Percentiles rank a stretch among this genome's conserved stretches.
phyloP scores from a whole-genome alignment of 2,888 invertebrate genomes.

The Drosophila kanekoi region DNA sequence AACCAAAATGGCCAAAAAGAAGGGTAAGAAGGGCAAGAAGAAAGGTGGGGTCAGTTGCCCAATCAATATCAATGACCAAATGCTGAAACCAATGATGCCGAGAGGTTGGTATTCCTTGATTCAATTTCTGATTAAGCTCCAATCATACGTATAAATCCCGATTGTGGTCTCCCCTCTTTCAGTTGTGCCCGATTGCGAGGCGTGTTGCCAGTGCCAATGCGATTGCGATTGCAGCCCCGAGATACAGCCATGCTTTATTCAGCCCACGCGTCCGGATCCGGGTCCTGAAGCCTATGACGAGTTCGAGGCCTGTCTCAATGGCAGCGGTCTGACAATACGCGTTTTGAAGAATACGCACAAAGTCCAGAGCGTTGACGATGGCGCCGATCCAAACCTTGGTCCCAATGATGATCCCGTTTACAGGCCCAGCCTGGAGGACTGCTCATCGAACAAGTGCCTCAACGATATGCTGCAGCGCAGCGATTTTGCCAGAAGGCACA shows the following conservation, averaged over 20 bases:
- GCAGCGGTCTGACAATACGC: constrained; percentile 80
- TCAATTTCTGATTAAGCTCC: too few species aligned
- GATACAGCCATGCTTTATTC: constrained; percentile 72
- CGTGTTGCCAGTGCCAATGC: constrained; percentile 52
- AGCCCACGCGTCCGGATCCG: constrained; percentile 66
- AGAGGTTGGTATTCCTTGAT: constrained; percentile 2
- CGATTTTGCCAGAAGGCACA: constrained; percentile 44
- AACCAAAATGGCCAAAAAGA: constrained; percentile 46
- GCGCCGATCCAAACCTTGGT: constrained; percentile 33
- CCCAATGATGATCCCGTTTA: constrained; percentile 53
- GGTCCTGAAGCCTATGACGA: constrained; percentile 84
- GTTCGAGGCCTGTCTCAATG: constrained; percentile 82
- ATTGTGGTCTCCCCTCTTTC: neutral
- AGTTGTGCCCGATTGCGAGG: constrained; percentile 24
- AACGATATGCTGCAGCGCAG: constrained; percentile 54
- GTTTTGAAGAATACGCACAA: constrained; percentile 82
- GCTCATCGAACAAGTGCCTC: constrained; percentile 37
- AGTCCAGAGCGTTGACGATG: constrained; percentile 80
- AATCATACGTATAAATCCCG: neutral
- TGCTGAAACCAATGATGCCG: constrained; percentile 22
- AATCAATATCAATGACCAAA: constrained; percentile 16
- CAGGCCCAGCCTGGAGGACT: constrained; percentile 31
- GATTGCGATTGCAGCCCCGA: constrained; percentile 66
- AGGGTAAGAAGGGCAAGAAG: constrained; percentile 45
- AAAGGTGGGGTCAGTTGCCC: constrained; percentile 18